These are phyloP conservation scores for Matsumyia berberina DNA, from an alignment of 2,888 invertebrate genomes.

Conservation along the genomic window DNA sequence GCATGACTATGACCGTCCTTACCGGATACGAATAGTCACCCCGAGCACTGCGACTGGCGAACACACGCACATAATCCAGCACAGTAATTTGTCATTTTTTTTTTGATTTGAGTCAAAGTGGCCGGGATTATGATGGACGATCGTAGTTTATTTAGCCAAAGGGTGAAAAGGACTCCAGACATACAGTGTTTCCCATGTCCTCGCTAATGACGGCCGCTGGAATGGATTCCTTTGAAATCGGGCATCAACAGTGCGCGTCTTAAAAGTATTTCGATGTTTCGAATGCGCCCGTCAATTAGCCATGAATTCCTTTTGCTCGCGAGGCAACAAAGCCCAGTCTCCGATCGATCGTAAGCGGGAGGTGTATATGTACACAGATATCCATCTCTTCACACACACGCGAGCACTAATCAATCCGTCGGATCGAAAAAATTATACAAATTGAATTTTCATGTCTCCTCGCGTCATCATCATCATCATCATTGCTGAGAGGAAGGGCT, in stretches of 20 bases:
- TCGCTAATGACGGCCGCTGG: slow-evolving; percentile 45
- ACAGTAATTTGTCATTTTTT: slow-evolving; percentile 44
- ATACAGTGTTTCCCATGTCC: slow-evolving; percentile 45
- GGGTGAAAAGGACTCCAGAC: slow-evolving; percentile 28
- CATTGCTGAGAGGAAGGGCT: slow-evolving; percentile 1
- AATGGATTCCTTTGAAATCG: slow-evolving; percentile 62
- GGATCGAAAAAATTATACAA: slow-evolving; percentile 74
- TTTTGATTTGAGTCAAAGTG: neutral
- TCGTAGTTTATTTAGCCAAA: neutral
- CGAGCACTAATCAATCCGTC: slow-evolving; percentile 69
- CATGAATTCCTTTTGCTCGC: slow-evolving; percentile 52
- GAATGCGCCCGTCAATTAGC: slow-evolving; percentile 68
- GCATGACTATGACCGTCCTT: neutral
- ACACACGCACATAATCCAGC: slow-evolving; percentile 33
- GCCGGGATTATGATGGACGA: slow-evolving; percentile 26
- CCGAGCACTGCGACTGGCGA: too few species aligned
- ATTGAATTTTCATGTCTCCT: slow-evolving; percentile 73
- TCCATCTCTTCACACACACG: slow-evolving; percentile 37
- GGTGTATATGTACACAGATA: slow-evolving; percentile 40
- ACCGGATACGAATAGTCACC: neutral
- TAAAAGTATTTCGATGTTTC: slow-evolving; percentile 70
- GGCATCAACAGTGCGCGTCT: slow-evolving; percentile 7
- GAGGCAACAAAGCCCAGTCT: slow-evolving; percentile 30
- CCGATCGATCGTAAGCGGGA: slow-evolving; percentile 35
- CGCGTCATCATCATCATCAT: slow-evolving; percentile 36